Base-by-base conservation (phyloP, 2,113 vertebrate genomes). In the Rhea americana region DNA sequence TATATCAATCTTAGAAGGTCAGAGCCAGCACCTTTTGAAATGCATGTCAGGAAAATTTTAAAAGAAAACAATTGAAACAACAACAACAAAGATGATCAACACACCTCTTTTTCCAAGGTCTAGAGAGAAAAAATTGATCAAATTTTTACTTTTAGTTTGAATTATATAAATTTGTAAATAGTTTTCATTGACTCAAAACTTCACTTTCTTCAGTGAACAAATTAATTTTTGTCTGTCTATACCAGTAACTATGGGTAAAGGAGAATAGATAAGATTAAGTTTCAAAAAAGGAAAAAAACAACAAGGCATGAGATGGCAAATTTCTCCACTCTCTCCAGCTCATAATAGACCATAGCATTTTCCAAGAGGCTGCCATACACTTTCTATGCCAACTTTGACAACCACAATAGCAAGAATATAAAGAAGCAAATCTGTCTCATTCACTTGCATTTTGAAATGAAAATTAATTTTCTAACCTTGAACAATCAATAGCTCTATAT, bases 401-500 rank as follows among this genome's bases (percentile, higher is more conserved):
- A 50, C 24, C 77, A 67, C 43, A 84, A 71, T 1, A 51, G 77
- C 51, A 67, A 55, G 19, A 61, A 19, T 11, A 75, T 13, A 28
- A 85, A 58, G 16, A 39, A 72, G 48, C 16, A 62, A 32, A 39
- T 92, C 74, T 63, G 37, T 21, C 13, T 30, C 68, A 59, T 26
- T 88, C 80, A 71, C 26, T 68, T 32, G 43, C 37, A 35, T 81
- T 93, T 78, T 83, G 56, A 96, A 93, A 82, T 17, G 3, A 93
- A 88, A 90, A 89, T 75, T 72, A 84, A 84, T 16, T 88, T 67
- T 17, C 28, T 7, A 59, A 47, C 16, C n/a, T 77, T 63, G 19
- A 91, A 37, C 30, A 78, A 63, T 63, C 51, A 71, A 67, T 21
- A 66, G 50, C 41, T 83, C 59, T 61, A 59, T 73, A 48, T 78